Evolutionary conservation across 2,888 invertebrate genomes (phyloP).

Genomic region (Furcula furcula): DNA sequence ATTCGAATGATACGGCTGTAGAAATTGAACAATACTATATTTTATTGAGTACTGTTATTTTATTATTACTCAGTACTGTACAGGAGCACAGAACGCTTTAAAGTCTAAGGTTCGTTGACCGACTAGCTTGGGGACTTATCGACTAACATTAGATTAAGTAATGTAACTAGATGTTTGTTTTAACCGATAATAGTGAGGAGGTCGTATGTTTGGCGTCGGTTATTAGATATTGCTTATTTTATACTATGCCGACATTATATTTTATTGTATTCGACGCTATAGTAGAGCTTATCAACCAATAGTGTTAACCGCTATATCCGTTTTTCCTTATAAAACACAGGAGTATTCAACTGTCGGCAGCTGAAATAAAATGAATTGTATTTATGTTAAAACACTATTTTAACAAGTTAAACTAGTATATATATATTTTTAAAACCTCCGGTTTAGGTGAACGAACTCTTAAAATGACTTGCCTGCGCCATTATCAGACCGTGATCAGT

Average conservation of each 20-base stretch:
- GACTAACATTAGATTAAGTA: background rate
- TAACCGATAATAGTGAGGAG: slow-evolving; percentile 12
- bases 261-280: background rate
- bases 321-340: slow-evolving; percentile 38
- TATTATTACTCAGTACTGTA: background rate
- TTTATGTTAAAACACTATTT: background rate
- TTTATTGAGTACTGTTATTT: slow-evolving; percentile 3
- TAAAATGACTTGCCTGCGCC: too few species aligned
- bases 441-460: too few species aligned
- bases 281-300: slow-evolving; percentile 23
- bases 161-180: background rate
- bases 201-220: slow-evolving; percentile 10
- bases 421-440: too few species aligned
- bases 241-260: slow-evolving; percentile 3
- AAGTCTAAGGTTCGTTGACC: slow-evolving; percentile 1
- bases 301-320: slow-evolving; percentile 24
- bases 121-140: background rate
- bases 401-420: too few species aligned
- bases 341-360: slow-evolving; percentile 28
- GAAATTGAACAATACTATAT: slow-evolving; percentile 7
- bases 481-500: too few species aligned
- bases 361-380: slow-evolving; percentile 8
- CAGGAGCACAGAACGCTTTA: background rate
- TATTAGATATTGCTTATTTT: slow-evolving; percentile 6
- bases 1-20: slow-evolving; percentile 14